These are phyloP conservation scores for Drosophila niveifrons DNA, from an alignment of 2,888 invertebrate genomes.

Conservation along the genomic window DNA sequence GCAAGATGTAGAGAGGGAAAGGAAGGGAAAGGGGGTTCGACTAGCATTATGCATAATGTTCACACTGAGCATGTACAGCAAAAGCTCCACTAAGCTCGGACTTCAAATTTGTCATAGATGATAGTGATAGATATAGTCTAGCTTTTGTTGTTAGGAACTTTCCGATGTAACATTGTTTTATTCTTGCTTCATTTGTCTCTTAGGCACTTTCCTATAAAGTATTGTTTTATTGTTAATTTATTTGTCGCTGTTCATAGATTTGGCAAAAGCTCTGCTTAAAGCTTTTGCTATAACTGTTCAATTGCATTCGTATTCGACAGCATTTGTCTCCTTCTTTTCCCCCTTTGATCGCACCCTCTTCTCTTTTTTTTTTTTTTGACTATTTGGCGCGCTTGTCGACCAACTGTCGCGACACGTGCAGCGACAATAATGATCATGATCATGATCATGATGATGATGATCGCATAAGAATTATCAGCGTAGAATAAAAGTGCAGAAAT, in stretches of 20 bases:
- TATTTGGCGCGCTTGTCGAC: constrained; percentile 37
- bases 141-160: too few species aligned
- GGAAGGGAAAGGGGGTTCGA: constrained; percentile 8
- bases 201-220: too few species aligned
- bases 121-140: too few species aligned
- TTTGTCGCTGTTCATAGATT: too few species aligned
- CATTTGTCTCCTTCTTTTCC: not conserved
- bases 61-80: not conserved
- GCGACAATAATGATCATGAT: not conserved
- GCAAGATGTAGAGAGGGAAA: too few species aligned
- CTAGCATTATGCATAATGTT: not conserved
- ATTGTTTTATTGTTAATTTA: too few species aligned
- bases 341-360: not conserved
- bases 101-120: not conserved
- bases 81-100: not conserved
- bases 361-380: not conserved
- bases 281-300: not conserved
- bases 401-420: constrained; percentile 53
- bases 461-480: constrained; percentile 9
- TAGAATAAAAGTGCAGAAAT: constrained; percentile 9
- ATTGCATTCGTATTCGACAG: too few species aligned
- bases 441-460: constrained; percentile 3
- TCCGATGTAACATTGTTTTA: too few species aligned
- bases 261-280: too few species aligned
- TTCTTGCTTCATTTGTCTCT: too few species aligned